Evolutionary conservation across 2,797 vertebrate genomes (phyloP), one percentile per base, ranked within the genome.

Genomic region (Perdix hodgsoniae): DNA sequence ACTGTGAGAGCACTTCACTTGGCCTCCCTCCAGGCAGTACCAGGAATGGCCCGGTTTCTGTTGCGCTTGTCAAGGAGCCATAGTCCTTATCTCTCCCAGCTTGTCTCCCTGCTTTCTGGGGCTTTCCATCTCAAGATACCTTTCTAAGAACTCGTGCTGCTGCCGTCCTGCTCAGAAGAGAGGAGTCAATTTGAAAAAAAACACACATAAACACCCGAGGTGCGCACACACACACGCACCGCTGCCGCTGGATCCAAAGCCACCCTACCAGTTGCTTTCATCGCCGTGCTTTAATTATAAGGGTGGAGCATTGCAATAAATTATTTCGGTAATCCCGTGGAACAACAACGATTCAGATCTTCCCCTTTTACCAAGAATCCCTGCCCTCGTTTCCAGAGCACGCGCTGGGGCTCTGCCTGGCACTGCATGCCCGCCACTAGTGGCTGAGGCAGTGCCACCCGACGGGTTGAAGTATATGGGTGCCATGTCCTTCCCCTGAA

Each of bases 291-390:
- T 96, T 97, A 97, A 97, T 97, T 96, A 96, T 92, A 93, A 95
- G 97, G 97, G 96, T 97, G 97, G 97, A 97, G 97, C 91, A 84
- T 75, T 94, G 94, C 93, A 96, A 96, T 97, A 96, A 96, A 97
- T 96, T 95, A 96, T 94, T 96, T 96, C 96, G 94, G 95, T 95
- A 96, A 96, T 97, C 96, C 95, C 83, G 92, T 96, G 94, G 90
- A 97, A 95, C 95, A 97, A 96, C 96, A 97, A 94, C 95, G 85
- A 91, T 97, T 94, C 96, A 94, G 81, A 95, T 96, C 94, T 96
- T 94, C 94, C 94, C 79, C 95, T 94, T 96, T 92, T 95, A 93
- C 94, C 90, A 94, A 85, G 93, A 95, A 96, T 93, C 87, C 91
- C 87, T 94, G 95, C 89, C 95, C 94, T 96, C 93, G 77, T 96